Conservation (phyloP, 2,888 invertebrate species). For the Antheraea yamamai region DNA sequence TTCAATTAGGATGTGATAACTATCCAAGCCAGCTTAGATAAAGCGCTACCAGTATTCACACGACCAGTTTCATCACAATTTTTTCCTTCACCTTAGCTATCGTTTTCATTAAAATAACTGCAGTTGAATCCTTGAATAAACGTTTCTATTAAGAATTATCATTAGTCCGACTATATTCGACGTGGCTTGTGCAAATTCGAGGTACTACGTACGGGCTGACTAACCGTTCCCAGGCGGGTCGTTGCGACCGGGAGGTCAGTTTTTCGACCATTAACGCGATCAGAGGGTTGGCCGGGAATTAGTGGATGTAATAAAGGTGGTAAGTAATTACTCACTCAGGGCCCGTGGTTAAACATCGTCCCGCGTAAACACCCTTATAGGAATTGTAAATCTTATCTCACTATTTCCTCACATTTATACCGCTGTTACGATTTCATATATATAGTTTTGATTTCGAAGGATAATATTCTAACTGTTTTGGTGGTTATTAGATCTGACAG, state of each 20-base stretch:
- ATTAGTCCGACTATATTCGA: neutral
- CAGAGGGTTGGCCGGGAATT: slow-evolving; percentile 69
- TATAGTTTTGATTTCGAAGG: neutral
- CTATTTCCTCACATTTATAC: slow-evolving; percentile 18
- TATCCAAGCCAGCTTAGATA: too few species aligned
- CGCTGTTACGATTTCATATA: neutral
- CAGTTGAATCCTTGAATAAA: too few species aligned
- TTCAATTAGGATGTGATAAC: too few species aligned
- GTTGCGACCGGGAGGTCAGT: slow-evolving; percentile 75
- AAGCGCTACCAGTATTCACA: too few species aligned
- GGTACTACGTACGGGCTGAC: slow-evolving; percentile 39
- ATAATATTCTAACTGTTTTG: neutral
- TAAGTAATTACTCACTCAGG: slow-evolving; percentile 73
- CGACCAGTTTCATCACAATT: too few species aligned
- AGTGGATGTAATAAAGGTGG: slow-evolving; percentile 70
- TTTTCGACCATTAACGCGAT: slow-evolving; percentile 77
- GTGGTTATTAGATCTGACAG: neutral
- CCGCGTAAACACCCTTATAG: slow-evolving; percentile 20
- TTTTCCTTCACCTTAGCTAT: too few species aligned
- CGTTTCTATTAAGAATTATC: neutral
- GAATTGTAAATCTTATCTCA: slow-evolving; percentile 28
- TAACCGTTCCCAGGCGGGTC: slow-evolving; percentile 68
- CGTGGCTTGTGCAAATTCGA: neutral
- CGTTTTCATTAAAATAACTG: too few species aligned
- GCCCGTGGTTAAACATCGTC: slow-evolving; percentile 54